These are phyloP conservation scores for Catharus minimus DNA, from an alignment of 2,113 vertebrate genomes.

Conservation along the genomic window DNA sequence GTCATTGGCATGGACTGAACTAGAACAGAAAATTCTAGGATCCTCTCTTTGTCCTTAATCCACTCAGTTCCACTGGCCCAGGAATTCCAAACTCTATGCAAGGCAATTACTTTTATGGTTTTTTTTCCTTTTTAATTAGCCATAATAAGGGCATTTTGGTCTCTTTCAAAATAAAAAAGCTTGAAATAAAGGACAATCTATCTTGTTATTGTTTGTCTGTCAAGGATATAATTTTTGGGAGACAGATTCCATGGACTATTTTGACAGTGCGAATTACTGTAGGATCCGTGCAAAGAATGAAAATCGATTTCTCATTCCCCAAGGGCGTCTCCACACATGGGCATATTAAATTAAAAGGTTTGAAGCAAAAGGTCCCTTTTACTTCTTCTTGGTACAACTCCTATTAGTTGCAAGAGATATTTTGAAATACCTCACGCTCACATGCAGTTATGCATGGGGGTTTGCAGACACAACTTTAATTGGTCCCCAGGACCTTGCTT, in stretches of 20 bases:
- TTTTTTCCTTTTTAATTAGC: background rate
- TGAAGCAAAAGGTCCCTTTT: slow-evolving; percentile 1
- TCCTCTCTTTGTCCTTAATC: background rate
- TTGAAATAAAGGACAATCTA: background rate
- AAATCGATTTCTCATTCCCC: slow-evolving; percentile 34
- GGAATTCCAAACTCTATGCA: background rate
- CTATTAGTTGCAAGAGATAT: slow-evolving; percentile 31
- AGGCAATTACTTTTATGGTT: background rate
- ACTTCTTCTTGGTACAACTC: background rate
- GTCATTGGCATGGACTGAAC: background rate
- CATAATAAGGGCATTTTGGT: background rate
- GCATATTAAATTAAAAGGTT: background rate
- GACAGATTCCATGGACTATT: background rate
- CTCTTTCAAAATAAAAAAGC: background rate
- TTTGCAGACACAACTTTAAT: slow-evolving; percentile 59
- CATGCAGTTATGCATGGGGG: slow-evolving; percentile 27
- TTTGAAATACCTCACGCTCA: slow-evolving; percentile 28
- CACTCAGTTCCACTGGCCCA: background rate
- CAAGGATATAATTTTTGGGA: background rate
- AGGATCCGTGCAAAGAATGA: slow-evolving; percentile 1
- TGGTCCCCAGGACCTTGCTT: slow-evolving; percentile 70
- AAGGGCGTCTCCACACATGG: background rate
- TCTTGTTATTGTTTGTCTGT: background rate
- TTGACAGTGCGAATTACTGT: background rate
- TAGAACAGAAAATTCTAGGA: background rate